phyloP scores from a whole-genome alignment of 2,797 vertebrate species.

The Eurystomus glaucurus region DNA sequence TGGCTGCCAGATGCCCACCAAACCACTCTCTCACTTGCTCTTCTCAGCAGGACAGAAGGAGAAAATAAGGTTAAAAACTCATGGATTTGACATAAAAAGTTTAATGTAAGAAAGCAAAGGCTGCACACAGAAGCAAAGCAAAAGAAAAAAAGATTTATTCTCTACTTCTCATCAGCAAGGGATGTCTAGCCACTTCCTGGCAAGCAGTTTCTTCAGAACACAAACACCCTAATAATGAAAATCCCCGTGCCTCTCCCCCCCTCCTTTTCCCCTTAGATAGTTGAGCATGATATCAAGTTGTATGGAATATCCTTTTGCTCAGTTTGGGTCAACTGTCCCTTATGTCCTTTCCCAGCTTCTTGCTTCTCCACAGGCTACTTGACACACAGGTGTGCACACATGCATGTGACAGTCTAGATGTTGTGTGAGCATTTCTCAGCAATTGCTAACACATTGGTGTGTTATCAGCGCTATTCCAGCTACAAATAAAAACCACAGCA shows the following conservation, averaged over 20 bases:
- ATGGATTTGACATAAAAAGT: background rate
- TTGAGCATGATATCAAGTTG: background rate
- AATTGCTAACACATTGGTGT: background rate
- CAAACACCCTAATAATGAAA: accelerated
- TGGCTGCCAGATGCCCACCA: background rate
- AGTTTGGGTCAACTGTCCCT: background rate
- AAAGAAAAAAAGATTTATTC: background rate
- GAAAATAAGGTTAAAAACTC: background rate
- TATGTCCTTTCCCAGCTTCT: background rate
- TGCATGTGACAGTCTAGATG: background rate
- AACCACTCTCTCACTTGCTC: background rate
- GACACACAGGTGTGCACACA: background rate
- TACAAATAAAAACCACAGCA: too few species aligned
- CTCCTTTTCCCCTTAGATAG: background rate
- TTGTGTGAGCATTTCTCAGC: background rate
- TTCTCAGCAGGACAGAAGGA: background rate
- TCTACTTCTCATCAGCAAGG: too few species aligned
- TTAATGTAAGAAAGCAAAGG: background rate
- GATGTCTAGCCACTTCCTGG: too few species aligned
- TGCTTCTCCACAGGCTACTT: accelerated
- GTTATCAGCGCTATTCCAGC: background rate
- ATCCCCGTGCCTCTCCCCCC: accelerated
- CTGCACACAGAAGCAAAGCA: background rate
- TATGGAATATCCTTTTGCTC: background rate
- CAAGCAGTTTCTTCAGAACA: background rate